Percentiles rank a stretch among this genome's conserved stretches.
phyloP scores from a whole-genome alignment of 2,888 invertebrate genomes.

The Noctua comes region DNA sequence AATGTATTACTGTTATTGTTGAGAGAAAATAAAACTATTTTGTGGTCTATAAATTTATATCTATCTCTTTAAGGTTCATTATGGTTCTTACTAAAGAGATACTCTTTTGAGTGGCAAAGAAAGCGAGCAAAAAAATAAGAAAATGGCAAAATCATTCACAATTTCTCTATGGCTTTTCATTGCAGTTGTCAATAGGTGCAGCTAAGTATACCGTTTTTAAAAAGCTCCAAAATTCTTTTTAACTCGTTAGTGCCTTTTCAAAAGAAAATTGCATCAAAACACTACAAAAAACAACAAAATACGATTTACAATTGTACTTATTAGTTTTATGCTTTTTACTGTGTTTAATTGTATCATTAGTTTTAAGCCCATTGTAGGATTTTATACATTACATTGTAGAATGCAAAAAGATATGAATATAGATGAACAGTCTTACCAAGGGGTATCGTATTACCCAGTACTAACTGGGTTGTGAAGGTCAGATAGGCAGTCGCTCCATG shows the following conservation, averaged over 20 bases:
- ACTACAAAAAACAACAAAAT: neutral
- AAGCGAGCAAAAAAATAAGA: neutral
- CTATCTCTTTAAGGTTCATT: neutral
- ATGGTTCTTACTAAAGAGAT: neutral
- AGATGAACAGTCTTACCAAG: neutral
- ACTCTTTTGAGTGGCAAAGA: too few relatives aligned
- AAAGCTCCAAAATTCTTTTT: too few relatives aligned
- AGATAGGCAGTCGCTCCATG: too few relatives aligned
- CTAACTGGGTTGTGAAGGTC: too few relatives aligned
- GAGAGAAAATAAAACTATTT: neutral
- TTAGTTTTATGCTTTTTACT: too few relatives aligned
- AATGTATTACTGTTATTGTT: constrained; percentile 13
- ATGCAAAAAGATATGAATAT: neutral
- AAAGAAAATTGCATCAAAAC: neutral
- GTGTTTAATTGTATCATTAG: too few relatives aligned
- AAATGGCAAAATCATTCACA: neutral
- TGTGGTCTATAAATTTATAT: neutral
- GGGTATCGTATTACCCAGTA: too few relatives aligned
- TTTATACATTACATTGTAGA: neutral
- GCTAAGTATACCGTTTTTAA: too few relatives aligned
- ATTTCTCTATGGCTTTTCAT: neutral
- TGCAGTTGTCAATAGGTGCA: too few relatives aligned
- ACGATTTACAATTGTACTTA: neutral
- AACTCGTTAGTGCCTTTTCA: neutral
- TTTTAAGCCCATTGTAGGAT: neutral